Base-by-base conservation (phyloP, 2,888 invertebrate genomes). In the Nomada fabriciana region DNA sequence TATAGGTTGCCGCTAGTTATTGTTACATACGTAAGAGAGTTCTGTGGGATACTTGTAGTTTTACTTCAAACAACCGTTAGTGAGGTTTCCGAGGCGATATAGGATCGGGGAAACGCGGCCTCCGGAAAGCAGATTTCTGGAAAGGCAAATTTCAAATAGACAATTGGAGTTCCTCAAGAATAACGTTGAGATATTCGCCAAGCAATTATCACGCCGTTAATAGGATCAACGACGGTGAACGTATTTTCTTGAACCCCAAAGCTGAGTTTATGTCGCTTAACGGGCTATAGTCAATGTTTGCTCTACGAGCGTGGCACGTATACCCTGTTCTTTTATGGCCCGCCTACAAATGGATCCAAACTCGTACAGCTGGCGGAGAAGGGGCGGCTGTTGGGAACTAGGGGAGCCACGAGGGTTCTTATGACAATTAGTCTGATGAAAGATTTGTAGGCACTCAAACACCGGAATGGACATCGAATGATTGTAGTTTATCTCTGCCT, bases 341-440 rank as follows among this genome's bases (percentile, higher is more conserved):
- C 55, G 77, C 64, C 82, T 74, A 83, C 74, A 78, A 83, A 83
- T 75, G 74, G 78, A 53, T 43, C 82, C 77, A 78, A 82, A 82
- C 78, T 78, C 71, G 67, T 71, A 72, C 75, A 63, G 74, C 63
- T 70, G 61, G 57, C 59, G 7, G 36, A 13, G 68, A 68, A 53
- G 63, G 68, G 78, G 52, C 61, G 23, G 29, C 7, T 61, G 57
- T 36, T 11, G 15, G 36, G 18, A 36, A 10, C 29, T 71, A 57
- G 69, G 64, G 63, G 52, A 61, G 25, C 57, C 55, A 60, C 71
- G 67, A 77, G 68, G 77, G 69, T 82, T 67, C 76, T 82, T 77
- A 74, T 71, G 83, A 74, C 59, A 68, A 83, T 82, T 82, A 65
- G 63, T 71, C 53, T 65, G 61, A 60, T 42, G 76, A 76, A 63